Base-by-base conservation (phyloP, 35 echinoderm and acorn worm species). In the Apostichopus californicus region DNA sequence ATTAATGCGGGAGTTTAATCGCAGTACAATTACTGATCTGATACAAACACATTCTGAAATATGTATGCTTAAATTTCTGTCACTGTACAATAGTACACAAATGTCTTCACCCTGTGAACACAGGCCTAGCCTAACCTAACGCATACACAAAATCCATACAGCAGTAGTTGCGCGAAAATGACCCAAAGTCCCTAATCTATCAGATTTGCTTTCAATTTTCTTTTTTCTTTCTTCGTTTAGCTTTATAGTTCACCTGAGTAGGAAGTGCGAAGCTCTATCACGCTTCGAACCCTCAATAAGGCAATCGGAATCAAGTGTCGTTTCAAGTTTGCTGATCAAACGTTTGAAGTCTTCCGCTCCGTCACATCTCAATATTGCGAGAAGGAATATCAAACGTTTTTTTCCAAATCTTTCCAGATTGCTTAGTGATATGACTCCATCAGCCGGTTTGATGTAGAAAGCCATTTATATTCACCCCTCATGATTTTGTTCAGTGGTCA, bases 361-460 rank as follows among this genome's bases (percentile, higher is more conserved):
- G 18, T 80, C 90, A 63, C 90, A 92, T 82, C 26, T 68, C 56
- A 65, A 57, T 22, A 92, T 78, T 46, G 63, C 90, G 13, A 53
- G 11, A 14, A 92, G 78, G 52, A 92, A 92, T 64, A 28, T 25
- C 7, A 92, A 56, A 22, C 90, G 90, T 14, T 92, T 79, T n/a
- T 24, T 26, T 15, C 90, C 77, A 65, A 70, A 81, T 55, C 78
- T 70, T 5, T 81, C 55, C 11, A 92, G 79, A 68, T 70, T 64
- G n/a, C n/a, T 53, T 8, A 92, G 61, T 61, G 56, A 81, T 57
- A 92, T 53, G 17, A 25, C 24, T 72, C 90, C 90, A 23, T 81
- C 79, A 1, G 90, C 10, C 10, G 90, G 90, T 11, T 92, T 92
- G 1, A 92, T 92, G 59, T 92, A 92, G 59, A 92, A 92, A 71